Evolutionary conservation across 2,797 vertebrate genomes (phyloP).

Genomic region (Columba guinea): DNA sequence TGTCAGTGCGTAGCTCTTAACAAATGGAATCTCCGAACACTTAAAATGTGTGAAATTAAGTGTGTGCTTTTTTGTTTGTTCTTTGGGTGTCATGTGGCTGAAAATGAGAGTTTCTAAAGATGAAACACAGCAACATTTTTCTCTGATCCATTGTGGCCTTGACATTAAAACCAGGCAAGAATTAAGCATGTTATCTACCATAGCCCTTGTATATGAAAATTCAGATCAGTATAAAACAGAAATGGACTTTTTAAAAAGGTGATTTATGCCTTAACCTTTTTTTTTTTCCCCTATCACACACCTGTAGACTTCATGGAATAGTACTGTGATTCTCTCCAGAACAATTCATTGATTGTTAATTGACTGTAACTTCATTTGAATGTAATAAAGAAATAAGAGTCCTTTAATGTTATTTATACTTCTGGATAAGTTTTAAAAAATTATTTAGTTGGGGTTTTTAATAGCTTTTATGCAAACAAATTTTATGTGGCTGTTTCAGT

Average conservation of each 20-base stretch:
- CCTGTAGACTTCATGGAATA: not conserved
- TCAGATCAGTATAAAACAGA: not conserved
- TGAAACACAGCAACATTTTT: not conserved
- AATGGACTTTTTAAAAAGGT: not conserved
- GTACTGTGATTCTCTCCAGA: not conserved
- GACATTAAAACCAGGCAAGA: constrained; percentile 23
- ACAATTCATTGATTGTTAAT: not conserved
- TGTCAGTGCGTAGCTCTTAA: not conserved
- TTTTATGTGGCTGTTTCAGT: not conserved
- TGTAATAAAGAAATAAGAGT: not conserved
- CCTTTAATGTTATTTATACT: not conserved
- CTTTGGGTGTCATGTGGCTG: not conserved
- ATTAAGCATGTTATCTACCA: not conserved
- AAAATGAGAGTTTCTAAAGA: constrained; percentile 3
- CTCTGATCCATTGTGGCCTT: not conserved
- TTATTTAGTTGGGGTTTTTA: not conserved
- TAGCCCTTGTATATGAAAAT: not conserved
- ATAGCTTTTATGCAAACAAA: not conserved
- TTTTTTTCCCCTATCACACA: not conserved
- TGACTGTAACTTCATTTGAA: not conserved
- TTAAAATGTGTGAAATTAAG: constrained; percentile 35
- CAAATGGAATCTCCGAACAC: not conserved
- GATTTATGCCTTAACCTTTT: not conserved
- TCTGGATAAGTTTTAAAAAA: accelerated
- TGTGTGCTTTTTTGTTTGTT: constrained; percentile 10